Evolutionary conservation across 2,888 invertebrate species (phyloP).

Genomic region (Entomobrya proxima): DNA sequence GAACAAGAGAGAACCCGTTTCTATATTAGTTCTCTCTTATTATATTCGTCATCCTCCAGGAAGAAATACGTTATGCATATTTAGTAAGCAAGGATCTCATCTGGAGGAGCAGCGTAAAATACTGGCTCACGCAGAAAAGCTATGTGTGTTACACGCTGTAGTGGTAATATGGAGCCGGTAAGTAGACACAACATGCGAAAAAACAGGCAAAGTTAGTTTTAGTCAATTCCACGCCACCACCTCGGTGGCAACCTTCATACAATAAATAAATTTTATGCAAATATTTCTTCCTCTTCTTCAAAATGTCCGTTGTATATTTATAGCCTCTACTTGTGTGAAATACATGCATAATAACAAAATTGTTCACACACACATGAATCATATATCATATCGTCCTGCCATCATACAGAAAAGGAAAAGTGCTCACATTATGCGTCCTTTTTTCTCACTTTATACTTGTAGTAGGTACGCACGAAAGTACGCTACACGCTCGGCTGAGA

Average conservation of each 20-base stretch:
- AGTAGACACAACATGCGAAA: background rate
- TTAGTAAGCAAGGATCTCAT: conserved; percentile 38
- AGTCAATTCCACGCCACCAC: conserved; percentile 39
- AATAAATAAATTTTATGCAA: background rate
- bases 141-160: background rate
- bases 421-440: conserved; percentile 50
- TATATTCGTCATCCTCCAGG: conserved; percentile 18
- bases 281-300: too few relatives aligned
- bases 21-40: conserved; percentile 27
- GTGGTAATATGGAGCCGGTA: background rate
- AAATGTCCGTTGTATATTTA: background rate
- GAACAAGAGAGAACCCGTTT: background rate
- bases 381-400: conserved; percentile 21
- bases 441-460: conserved; percentile 37
- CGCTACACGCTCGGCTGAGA: too few relatives aligned
- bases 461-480: background rate
- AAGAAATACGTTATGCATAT: conserved; percentile 35
- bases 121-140: background rate
- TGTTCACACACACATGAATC: background rate
- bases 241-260: background rate
- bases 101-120: background rate
- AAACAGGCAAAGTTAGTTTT: background rate
- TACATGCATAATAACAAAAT: background rate
- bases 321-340: background rate
- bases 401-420: conserved; percentile 20